phyloP scores from a whole-genome alignment of 2,113 vertebrate genomes.

The Hydropotes inermis region DNA sequence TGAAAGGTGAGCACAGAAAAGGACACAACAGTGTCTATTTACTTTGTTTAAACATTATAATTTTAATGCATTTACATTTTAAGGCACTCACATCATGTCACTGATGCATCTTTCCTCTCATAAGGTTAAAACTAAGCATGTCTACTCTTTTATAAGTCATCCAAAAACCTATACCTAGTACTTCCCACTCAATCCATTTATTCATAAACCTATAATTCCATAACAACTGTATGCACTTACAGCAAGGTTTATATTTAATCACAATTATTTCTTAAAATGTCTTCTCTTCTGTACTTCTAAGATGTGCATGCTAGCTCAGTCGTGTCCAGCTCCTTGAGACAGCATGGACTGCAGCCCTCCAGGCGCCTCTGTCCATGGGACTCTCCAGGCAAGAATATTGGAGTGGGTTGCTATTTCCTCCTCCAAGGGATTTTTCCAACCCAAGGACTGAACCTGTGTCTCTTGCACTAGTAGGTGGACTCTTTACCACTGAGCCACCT shows the following conservation, averaged over 20 bases:
- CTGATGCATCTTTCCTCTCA: background rate
- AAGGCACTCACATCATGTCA: background rate
- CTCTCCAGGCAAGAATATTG: background rate
- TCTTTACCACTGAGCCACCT: background rate
- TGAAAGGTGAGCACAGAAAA: background rate
- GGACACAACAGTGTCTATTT: background rate
- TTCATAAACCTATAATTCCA: background rate
- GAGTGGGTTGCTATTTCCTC: background rate
- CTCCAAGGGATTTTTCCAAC: background rate
- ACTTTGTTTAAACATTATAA: background rate
- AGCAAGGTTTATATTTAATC: background rate
- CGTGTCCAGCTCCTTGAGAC: background rate
- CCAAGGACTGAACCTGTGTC: background rate
- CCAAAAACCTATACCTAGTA: background rate
- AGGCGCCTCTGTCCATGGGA: background rate
- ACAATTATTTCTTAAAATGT: constrained; percentile 19
- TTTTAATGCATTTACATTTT: background rate
- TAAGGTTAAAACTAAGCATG: background rate
- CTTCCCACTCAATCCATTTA: background rate
- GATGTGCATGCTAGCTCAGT: background rate
- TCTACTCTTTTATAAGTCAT: background rate
- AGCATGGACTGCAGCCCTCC: background rate
- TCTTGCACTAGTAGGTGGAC: background rate
- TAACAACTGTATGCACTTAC: background rate
- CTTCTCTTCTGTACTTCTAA: background rate